phyloP scores from a whole-genome alignment of 2,113 vertebrate genomes.

The Mormyrus lacerda region DNA sequence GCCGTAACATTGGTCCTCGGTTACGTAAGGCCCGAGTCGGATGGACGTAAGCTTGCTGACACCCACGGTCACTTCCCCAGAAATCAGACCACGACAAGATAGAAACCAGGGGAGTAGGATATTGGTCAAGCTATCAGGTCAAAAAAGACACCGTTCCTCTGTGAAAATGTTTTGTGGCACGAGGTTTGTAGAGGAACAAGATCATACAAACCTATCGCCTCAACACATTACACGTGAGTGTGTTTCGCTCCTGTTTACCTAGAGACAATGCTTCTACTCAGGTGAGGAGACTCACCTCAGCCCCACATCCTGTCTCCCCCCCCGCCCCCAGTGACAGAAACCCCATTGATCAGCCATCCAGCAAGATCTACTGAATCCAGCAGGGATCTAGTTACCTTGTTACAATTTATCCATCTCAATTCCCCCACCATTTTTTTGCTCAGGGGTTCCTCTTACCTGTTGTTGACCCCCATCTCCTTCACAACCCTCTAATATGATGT shows the following conservation, averaged over 20 bases:
- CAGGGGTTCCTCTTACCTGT: conserved; percentile 16
- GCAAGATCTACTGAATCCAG: conserved; percentile 37
- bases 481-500: conserved; percentile 42
- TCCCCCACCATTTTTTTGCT: conserved; percentile 20
- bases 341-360: conserved; percentile 54
- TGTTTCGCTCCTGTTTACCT: background rate
- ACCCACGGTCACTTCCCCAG: background rate
- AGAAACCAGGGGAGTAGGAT: background rate
- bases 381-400: conserved; percentile 56
- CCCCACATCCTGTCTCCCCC: conserved; percentile 35
- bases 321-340: conserved; percentile 47
- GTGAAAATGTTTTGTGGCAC: background rate
- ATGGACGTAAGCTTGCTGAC: background rate
- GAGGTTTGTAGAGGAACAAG: background rate
- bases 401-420: conserved; percentile 54
- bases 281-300: conserved; percentile 4
- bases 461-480: conserved; percentile 24
- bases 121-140: background rate
- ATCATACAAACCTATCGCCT: background rate
- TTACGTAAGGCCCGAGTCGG: background rate
- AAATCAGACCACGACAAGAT: background rate
- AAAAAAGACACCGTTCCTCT: background rate
- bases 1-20: background rate
- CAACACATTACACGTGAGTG: background rate
- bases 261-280: background rate